A percentile compares a stretch with the other conserved stretches of the same genome.
Evolutionary conservation across 2,113 vertebrate genomes (phyloP).

Genomic region (Bolborhynchus lineola): DNA sequence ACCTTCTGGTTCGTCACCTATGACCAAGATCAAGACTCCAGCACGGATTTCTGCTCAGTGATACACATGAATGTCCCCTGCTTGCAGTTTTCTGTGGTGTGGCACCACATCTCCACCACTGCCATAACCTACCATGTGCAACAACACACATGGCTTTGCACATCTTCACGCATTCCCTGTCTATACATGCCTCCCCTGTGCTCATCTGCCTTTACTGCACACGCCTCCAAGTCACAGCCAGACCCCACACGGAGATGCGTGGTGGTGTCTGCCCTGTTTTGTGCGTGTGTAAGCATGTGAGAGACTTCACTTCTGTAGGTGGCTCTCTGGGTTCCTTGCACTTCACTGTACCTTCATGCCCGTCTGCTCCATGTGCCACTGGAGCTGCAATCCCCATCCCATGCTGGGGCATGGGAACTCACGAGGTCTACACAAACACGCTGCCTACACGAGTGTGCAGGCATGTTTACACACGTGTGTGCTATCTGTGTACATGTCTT

Average conservation of each 20-base stretch:
- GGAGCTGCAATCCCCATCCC: not conserved
- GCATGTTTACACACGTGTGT: not conserved
- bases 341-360: not conserved
- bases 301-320: not conserved
- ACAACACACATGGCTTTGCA: fast-evolving
- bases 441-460: not conserved
- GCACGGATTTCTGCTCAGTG: not conserved
- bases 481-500: not conserved
- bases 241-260: fast-evolving
- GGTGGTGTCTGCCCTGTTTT: fast-evolving
- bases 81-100: not conserved
- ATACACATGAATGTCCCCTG: fast-evolving
- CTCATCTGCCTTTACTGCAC: not conserved
- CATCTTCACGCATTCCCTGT: fast-evolving
- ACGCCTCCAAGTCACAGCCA: not conserved
- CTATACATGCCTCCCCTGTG: not conserved
- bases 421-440: not conserved
- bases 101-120: fast-evolving
- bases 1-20: not conserved
- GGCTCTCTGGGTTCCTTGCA: not conserved
- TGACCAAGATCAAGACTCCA: not conserved
- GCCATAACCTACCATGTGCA: not conserved
- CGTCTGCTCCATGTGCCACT: not conserved
- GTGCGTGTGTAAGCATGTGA: fast-evolving
- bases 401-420: not conserved